Conservation (phyloP, 2,113 vertebrate species). For the Mobula birostris region DNA sequence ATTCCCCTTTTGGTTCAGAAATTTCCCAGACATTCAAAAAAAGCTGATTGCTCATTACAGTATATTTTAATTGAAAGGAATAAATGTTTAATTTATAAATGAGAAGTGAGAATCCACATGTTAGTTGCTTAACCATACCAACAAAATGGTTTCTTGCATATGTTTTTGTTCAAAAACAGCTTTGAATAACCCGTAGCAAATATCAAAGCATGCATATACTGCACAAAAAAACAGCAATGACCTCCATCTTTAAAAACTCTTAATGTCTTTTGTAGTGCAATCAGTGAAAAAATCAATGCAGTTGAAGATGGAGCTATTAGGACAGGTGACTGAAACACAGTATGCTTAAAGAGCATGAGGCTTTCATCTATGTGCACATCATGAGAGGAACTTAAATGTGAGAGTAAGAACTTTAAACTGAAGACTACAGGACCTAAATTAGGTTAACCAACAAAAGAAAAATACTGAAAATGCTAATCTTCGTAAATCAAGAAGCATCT, state of each 20-base stretch:
- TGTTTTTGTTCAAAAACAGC: neutral
- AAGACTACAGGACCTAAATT: no score
- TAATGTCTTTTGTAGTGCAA: neutral
- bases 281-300: neutral
- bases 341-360: neutral
- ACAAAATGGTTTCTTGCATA: neutral
- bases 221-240: neutral
- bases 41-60: neutral
- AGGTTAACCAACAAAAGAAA: no score
- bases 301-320: neutral
- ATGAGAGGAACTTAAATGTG: neutral
- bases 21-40: neutral
- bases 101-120: neutral
- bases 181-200: neutral
- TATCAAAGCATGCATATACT: neutral
- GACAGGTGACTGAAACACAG: neutral
- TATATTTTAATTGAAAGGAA: neutral
- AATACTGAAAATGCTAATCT: no score
- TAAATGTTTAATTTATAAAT: neutral
- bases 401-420: neutral
- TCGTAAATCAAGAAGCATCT: no score
- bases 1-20: neutral
- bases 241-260: no score
- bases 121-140: neutral
- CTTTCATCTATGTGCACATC: neutral